phyloP scores from a whole-genome alignment of 2,113 vertebrate genomes.

The Engystomops pustulosus region DNA sequence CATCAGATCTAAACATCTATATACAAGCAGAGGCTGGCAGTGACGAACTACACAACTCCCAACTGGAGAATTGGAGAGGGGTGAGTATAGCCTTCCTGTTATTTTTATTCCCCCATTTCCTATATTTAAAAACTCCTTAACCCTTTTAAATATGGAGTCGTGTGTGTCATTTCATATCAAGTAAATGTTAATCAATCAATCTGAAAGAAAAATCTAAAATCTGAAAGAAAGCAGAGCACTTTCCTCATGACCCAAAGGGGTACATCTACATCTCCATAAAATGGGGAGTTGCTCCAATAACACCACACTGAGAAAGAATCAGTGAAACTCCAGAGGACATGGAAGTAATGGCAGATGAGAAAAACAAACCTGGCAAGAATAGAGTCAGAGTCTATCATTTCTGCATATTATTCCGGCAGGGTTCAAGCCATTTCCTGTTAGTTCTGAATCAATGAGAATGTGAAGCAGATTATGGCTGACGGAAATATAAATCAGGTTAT shows the following conservation, averaged over 20 bases:
- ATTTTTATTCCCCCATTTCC: too few relatives aligned
- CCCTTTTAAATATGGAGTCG: too few relatives aligned
- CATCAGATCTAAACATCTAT: too few relatives aligned
- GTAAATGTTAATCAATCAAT: too few relatives aligned
- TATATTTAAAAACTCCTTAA: too few relatives aligned
- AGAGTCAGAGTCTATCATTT: not conserved
- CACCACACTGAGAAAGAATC: not conserved
- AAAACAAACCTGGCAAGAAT: not conserved
- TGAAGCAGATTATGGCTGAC: slow-evolving; percentile 26
- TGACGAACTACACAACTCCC: too few relatives aligned
- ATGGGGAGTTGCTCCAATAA: not conserved
- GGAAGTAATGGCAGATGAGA: not conserved
- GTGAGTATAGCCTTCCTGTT: too few relatives aligned
- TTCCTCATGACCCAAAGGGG: not conserved
- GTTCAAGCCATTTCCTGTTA: slow-evolving; percentile 20
- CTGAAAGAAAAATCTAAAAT: too few relatives aligned
- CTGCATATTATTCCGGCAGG: not conserved
- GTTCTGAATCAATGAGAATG: slow-evolving; percentile 4
- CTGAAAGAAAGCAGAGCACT: not conserved
- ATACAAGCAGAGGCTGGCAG: too few relatives aligned
- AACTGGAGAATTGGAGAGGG: too few relatives aligned
- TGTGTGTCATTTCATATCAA: too few relatives aligned
- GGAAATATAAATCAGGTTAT: slow-evolving; percentile 32
- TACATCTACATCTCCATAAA: not conserved
- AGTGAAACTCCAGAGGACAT: not conserved